Conservation (phyloP, 2,113 vertebrate genomes). For the Sinocyclocheilus anshuiensis region DNA sequence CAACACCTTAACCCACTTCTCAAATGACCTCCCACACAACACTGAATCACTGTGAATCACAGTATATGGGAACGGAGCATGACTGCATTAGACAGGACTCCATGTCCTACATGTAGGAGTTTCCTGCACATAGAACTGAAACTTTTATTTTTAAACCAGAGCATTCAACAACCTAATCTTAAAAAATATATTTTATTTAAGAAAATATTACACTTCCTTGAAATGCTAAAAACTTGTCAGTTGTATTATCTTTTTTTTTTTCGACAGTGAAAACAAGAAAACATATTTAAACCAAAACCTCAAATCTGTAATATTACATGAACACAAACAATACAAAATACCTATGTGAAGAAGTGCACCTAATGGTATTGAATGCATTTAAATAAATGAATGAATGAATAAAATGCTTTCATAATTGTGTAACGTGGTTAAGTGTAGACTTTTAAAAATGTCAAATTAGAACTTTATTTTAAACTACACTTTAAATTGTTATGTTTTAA, state of each 20-base stretch:
- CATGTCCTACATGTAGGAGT: not conserved
- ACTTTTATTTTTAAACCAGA: not conserved
- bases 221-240: not conserved
- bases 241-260: not conserved
- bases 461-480: no score
- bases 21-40: conserved; percentile 13
- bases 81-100: not conserved
- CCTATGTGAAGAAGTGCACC: not conserved
- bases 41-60: conserved; percentile 6
- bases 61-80: not conserved
- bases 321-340: not conserved
- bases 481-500: no score
- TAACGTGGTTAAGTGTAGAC: no score
- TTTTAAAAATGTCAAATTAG: no score
- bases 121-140: not conserved
- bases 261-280: not conserved
- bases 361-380: no score
- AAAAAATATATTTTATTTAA: not conserved
- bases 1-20: conserved; percentile 35
- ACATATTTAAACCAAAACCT: not conserved
- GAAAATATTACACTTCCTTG: not conserved
- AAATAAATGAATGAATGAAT: no score
- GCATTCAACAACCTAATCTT: not conserved
- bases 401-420: no score
- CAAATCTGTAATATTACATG: not conserved